A percentile compares a stretch with the other conserved stretches of the same genome.
Evolutionary conservation across 2,113 vertebrate genomes (phyloP).

Genomic region (Nestor notabilis): DNA sequence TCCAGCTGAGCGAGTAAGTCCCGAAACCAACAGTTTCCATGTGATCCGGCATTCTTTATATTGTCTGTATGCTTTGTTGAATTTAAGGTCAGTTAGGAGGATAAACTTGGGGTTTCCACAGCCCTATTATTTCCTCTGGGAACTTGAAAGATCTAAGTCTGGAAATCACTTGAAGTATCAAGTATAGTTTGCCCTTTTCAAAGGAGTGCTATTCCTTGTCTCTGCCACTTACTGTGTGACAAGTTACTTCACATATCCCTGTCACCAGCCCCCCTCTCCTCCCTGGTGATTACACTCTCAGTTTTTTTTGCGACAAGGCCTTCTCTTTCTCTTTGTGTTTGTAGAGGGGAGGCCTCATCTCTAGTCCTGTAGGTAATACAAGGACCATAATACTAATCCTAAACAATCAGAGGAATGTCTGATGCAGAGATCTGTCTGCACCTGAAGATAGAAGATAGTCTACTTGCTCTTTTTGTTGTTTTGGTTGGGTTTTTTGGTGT

Average conservation of each 20-base stretch:
- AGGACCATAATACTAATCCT: conserved; percentile 58
- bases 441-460: not conserved
- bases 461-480: not conserved
- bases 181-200: conserved; percentile 44
- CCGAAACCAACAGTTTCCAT: conserved; percentile 51
- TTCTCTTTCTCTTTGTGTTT: conserved; percentile 32
- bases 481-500: not conserved
- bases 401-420: conserved; percentile 24
- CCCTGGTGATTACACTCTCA: not conserved
- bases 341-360: conserved; percentile 32
- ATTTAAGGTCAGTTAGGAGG: conserved; percentile 63
- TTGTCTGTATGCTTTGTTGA: conserved; percentile 45
- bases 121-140: conserved; percentile 59
- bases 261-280: not conserved
- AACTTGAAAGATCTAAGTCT: conserved; percentile 64
- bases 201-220: not conserved
- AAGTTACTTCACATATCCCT: conserved; percentile 32
- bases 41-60: conserved; percentile 55
- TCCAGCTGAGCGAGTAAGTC: conserved; percentile 59
- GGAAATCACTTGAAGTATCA: conserved; percentile 49
- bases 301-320: conserved; percentile 27
- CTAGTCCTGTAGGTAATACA: conserved; percentile 26
- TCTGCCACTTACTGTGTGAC: conserved; percentile 26
- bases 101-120: conserved; percentile 58
- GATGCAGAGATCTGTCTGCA: conserved; percentile 11